Evolutionary conservation across 1,140 invertebrate species (phyloP).

Genomic region (Mactra quadrangularis): DNA sequence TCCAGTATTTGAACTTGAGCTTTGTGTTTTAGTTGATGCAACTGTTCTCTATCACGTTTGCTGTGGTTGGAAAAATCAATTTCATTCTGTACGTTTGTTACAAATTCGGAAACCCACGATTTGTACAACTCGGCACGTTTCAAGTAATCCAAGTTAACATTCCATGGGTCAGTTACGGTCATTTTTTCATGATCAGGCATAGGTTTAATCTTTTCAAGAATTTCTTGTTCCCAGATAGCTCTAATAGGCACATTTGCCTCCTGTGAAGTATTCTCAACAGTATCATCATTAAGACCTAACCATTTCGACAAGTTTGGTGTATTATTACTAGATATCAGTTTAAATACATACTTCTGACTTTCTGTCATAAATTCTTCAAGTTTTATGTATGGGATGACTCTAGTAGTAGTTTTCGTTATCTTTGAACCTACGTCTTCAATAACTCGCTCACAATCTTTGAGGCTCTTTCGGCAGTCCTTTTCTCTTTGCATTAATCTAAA

Average conservation of each 20-base stretch:
- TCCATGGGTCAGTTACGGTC: background rate
- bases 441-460: constrained; percentile 33
- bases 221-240: constrained; percentile 3
- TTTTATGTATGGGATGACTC: constrained; percentile 18
- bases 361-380: constrained; percentile 47
- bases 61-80: background rate
- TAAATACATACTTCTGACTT: constrained; percentile 11
- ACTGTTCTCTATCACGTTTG: background rate
- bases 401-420: constrained; percentile 17
- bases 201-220: background rate
- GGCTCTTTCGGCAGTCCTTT: constrained; percentile 31
- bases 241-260: background rate
- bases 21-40: background rate
- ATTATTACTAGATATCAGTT: background rate
- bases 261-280: background rate
- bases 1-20: background rate
- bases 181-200: background rate
- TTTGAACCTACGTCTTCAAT: constrained; percentile 43
- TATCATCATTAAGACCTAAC: background rate
- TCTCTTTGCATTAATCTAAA: constrained; percentile 24
- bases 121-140: constrained; percentile 8
- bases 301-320: background rate
- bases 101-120: constrained; percentile 4
- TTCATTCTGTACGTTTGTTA: background rate
- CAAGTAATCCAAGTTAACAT: background rate